phyloP scores from a whole-genome alignment of 1,140 invertebrate genomes.

The Belonocnema kinseyi region DNA sequence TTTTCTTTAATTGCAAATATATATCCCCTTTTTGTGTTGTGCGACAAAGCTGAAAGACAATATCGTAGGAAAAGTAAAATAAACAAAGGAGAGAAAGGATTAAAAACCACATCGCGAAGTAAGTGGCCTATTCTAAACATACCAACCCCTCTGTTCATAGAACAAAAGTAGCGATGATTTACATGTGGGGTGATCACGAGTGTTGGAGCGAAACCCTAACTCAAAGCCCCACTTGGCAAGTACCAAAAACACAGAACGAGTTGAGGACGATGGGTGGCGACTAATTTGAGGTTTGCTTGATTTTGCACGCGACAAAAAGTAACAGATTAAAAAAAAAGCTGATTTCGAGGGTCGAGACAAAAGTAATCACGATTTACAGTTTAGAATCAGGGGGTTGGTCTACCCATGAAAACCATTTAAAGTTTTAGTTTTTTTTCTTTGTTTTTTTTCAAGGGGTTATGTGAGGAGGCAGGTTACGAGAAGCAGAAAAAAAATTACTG shows the following conservation, averaged over 20 bases:
- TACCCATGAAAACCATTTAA: constrained; percentile 34
- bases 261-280: constrained; percentile 46
- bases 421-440: constrained; percentile 21
- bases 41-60: background rate
- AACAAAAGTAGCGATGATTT: constrained; percentile 28
- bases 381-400: constrained; percentile 46
- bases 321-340: constrained; percentile 58
- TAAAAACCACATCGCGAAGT: constrained; percentile 18
- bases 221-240: background rate
- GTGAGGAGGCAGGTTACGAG: constrained; percentile 9
- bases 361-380: constrained; percentile 36
- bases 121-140: constrained; percentile 27
- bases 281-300: constrained; percentile 69
- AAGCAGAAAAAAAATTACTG: background rate
- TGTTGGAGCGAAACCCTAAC: constrained; percentile 15
- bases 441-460: constrained; percentile 2
- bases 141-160: constrained; percentile 23
- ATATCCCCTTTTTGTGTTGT: background rate
- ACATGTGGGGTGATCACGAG: constrained; percentile 21
- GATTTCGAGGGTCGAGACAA: constrained; percentile 48
- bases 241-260: constrained; percentile 9
- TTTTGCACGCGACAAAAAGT: constrained; percentile 62
- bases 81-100: constrained; percentile 20
- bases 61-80: constrained; percentile 3
- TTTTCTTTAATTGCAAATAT: background rate